Evolutionary conservation across 1,140 invertebrate genomes (phyloP).

Genomic region (Drosophila ambigua): DNA sequence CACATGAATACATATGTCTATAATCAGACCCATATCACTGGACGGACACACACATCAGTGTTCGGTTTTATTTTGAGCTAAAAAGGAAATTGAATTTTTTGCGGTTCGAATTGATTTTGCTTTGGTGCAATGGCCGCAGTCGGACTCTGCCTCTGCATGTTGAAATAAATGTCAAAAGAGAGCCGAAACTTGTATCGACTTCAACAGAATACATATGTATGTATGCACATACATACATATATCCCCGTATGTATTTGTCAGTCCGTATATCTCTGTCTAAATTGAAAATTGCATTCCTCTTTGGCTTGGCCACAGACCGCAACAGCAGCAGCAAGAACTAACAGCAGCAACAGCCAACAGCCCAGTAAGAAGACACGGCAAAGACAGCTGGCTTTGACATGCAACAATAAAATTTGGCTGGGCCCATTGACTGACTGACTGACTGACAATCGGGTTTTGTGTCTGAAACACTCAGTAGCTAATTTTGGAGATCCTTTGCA

Average conservation of each 20-base stretch:
- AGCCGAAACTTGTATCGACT: slow-evolving; percentile 29
- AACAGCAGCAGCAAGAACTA: slow-evolving; percentile 40
- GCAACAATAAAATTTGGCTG: slow-evolving; percentile 50
- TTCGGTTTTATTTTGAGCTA: slow-evolving; percentile 26
- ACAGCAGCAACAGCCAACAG: slow-evolving; percentile 7
- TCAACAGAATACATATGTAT: slow-evolving; percentile 24
- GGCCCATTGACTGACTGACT: slow-evolving; percentile 47
- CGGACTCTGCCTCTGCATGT: slow-evolving; percentile 36
- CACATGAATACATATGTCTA: slow-evolving; percentile 7
- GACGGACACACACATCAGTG: slow-evolving; percentile 16
- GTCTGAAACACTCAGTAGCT: neutral
- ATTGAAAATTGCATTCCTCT: slow-evolving; percentile 55
- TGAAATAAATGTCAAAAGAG: slow-evolving; percentile 34
- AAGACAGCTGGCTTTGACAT: slow-evolving; percentile 50
- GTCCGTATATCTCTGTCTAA: neutral
- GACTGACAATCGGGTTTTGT: slow-evolving; percentile 41
- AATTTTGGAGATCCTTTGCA: neutral
- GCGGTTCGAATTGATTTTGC: slow-evolving; percentile 19
- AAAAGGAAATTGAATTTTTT: slow-evolving; percentile 51
- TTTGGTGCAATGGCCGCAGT: slow-evolving; percentile 17
- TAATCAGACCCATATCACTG: slow-evolving; percentile 48
- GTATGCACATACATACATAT: neutral
- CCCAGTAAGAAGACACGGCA: slow-evolving; percentile 24
- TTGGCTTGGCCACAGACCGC: slow-evolving; percentile 43
- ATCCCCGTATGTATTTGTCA: too few relatives aligned